Base-by-base conservation (phyloP, 2,797 vertebrate genomes). In the Margarornis squamiger region DNA sequence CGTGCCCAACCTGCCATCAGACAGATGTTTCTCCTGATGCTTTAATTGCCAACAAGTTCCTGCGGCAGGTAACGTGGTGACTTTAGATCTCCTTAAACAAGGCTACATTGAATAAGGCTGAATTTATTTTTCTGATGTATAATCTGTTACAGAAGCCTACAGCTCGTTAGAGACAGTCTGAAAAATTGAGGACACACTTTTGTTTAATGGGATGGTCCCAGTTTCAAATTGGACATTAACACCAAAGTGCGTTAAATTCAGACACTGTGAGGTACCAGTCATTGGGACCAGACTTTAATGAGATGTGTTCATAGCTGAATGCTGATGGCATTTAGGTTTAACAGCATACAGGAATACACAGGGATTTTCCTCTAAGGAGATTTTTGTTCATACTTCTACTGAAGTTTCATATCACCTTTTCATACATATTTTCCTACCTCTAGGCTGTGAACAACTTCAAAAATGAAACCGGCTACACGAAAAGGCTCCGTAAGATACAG, bases 401-500 rank as follows among this genome's bases (percentile, higher is more conserved):
- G 20, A 62, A 70, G 24, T 49, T 92, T 52, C 13, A 5, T 17
- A 3, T 16, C 75, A 39, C 45, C 43, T 77, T 80, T 82, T 36
- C 63, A 10, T 48, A 36, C 72, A 18, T 59, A 15, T 96, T 96
- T 88, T 43, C 85, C 67, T 74, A 45, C 48, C 34, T 66, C 1
- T 62, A 99, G 99, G 99, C 99, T 92, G 99, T 99, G 49, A 99
- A 99, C 97, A 99, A 99, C 95, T 99, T 99, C 96, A 99, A 98
- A 96, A 99, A 99, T 39, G 99, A 99, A 96, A 98, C 97, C 2
- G 98, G 98, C 59, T 98, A 98, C 91, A 97, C 97, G 3, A 99
- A 99, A 96, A 98, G 96, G 75, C 96, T 98, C 41, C 97, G 97
- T 59, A 98, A 97, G 97, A 70, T 97, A 38, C 97, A 96, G 46